Conservation (phyloP, 2,797 vertebrate genomes). For the Carcharodon carcharias region DNA sequence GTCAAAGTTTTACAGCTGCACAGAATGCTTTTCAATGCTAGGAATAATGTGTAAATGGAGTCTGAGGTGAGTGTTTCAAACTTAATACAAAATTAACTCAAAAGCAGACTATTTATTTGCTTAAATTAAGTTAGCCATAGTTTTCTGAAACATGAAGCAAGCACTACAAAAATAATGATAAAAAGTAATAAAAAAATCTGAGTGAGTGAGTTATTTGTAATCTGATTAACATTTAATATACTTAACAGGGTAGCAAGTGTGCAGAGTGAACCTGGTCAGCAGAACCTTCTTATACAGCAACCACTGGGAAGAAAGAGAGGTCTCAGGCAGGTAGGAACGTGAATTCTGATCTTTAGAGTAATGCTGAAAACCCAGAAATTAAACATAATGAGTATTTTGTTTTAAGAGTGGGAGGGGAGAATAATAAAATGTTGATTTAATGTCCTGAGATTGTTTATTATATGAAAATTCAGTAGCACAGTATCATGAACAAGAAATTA, state of each 20-base stretch:
- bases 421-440: neutral
- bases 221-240: conserved; percentile 37
- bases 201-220: neutral
- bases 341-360: conserved; percentile 4
- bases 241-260: conserved; percentile 88
- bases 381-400: neutral
- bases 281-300: conserved; percentile 87
- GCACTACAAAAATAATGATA: neutral
- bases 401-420: neutral
- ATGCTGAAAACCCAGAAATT: neutral
- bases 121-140: neutral
- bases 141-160: conserved; percentile 23
- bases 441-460: neutral
- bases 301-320: conserved; percentile 88
- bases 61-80: neutral
- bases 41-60: neutral
- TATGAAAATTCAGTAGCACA: neutral
- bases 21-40: neutral
- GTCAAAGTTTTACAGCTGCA: no score
- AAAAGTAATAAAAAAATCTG: neutral
- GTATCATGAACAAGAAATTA: neutral
- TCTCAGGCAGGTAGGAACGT: conserved; percentile 76
- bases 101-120: neutral
- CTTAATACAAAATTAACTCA: neutral
- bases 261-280: conserved; percentile 94